Evolutionary conservation across 2,797 vertebrate genomes (phyloP).

Genomic region (Halcyon smyrnensis): DNA sequence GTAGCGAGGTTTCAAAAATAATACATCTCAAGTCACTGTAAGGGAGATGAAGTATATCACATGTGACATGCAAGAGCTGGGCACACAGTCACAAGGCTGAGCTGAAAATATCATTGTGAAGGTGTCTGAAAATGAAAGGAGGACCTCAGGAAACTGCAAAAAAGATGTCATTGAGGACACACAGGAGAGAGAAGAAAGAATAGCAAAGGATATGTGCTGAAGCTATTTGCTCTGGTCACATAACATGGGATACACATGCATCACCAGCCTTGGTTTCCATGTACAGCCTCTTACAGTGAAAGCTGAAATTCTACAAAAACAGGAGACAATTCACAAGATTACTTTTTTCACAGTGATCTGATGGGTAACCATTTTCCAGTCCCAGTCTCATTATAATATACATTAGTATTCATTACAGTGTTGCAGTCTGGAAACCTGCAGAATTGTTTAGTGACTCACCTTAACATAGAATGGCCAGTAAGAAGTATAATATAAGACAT

Average conservation of each 20-base stretch:
- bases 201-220: neutral
- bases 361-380: neutral
- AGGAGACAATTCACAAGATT: neutral
- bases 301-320: neutral
- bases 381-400: neutral
- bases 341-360: neutral
- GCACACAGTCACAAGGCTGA: neutral
- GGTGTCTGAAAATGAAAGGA: conserved; percentile 5
- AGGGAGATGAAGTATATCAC: conserved; percentile 24
- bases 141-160: neutral
- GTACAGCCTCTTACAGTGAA: neutral
- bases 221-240: neutral
- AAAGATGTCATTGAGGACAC: neutral
- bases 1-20: conserved; percentile 45
- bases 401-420: neutral
- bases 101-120: conserved; percentile 7
- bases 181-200: neutral
- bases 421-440: neutral
- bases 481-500: neutral
- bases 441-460: neutral
- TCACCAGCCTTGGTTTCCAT: neutral
- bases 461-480: neutral
- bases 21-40: conserved; percentile 1
- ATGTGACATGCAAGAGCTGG: conserved; percentile 11
- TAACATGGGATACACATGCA: neutral